A percentile compares a stretch with the other conserved stretches of the same genome.
phyloP scores from a whole-genome alignment of 2,113 vertebrate species.

The Centrocercus urophasianus region DNA sequence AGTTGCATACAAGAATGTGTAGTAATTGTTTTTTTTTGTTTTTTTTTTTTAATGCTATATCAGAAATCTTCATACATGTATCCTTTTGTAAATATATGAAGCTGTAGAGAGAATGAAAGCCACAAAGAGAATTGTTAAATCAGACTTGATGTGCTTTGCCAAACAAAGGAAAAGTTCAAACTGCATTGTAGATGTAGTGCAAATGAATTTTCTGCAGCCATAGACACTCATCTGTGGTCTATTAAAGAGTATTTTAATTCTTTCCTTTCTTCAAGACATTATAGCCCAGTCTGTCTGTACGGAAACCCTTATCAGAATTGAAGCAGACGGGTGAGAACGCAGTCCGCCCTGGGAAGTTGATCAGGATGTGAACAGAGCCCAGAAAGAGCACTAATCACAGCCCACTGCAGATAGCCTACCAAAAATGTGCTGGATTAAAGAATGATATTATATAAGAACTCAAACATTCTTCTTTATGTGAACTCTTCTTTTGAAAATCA shows the following conservation, averaged over 20 bases:
- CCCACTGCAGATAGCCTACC: neutral
- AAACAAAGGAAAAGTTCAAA: constrained; percentile 71
- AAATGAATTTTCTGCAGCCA: constrained; percentile 47
- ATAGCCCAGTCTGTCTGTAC: constrained; percentile 16
- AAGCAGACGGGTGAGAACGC: constrained; percentile 34
- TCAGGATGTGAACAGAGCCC: neutral
- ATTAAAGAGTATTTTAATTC: constrained; percentile 52
- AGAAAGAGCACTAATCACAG: neutral
- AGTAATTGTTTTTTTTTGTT: neutral
- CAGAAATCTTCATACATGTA: constrained; percentile 40
- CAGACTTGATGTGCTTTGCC: constrained; percentile 62
- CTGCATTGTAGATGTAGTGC: constrained; percentile 59
- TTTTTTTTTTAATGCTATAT: constrained; percentile 9
- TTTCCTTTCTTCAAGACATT: constrained; percentile 2
- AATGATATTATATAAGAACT: neutral
- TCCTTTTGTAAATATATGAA: constrained; percentile 65
- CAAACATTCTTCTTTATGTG: neutral
- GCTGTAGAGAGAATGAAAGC: constrained; percentile 60
- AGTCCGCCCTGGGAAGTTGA: constrained; percentile 65
- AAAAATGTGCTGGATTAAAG: neutral
- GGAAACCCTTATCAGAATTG: constrained; percentile 67
- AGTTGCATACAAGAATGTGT: neutral
- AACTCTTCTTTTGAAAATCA: constrained; percentile 36
- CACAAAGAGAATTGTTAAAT: constrained; percentile 70
- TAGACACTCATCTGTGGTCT: neutral